phyloP scores from a whole-genome alignment of 1,140 invertebrate genomes.

The Lysiphlebus fabarum region DNA sequence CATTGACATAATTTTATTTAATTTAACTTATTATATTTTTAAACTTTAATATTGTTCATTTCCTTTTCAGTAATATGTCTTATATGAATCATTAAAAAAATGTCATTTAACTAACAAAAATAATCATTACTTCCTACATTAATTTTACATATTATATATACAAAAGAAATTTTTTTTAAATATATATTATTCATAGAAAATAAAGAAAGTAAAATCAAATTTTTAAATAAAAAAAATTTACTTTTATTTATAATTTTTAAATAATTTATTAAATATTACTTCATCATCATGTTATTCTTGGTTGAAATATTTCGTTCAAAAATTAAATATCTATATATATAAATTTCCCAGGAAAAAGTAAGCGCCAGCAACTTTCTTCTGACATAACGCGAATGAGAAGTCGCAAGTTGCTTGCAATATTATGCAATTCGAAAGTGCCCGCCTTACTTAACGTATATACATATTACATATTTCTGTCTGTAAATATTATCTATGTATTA shows the following conservation, averaged over 20 bases:
- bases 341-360: conserved; percentile 49
- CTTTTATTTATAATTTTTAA: no score
- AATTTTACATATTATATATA: no score
- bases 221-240: no score
- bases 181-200: no score
- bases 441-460: conserved; percentile 51
- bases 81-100: conserved; percentile 23
- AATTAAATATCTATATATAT: background rate
- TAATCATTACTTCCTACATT: conserved; percentile 13
- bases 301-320: no score
- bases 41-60: conserved; percentile 4
- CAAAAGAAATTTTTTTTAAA: no score
- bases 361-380: conserved; percentile 52
- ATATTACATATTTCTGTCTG: conserved; percentile 32
- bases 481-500: conserved; percentile 2
- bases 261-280: no score
- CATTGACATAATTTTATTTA: background rate
- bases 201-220: no score
- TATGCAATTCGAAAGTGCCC: conserved; percentile 57
- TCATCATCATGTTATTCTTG: no score
- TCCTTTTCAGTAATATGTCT: background rate
- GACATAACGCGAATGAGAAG: conserved; percentile 55
- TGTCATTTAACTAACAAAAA: conserved; percentile 27
- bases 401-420: conserved; percentile 44
- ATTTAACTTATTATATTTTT: background rate